These are phyloP conservation scores for Scomberomorus guttatus DNA, from an alignment of 2,797 vertebrate species.

Conservation along the genomic window DNA sequence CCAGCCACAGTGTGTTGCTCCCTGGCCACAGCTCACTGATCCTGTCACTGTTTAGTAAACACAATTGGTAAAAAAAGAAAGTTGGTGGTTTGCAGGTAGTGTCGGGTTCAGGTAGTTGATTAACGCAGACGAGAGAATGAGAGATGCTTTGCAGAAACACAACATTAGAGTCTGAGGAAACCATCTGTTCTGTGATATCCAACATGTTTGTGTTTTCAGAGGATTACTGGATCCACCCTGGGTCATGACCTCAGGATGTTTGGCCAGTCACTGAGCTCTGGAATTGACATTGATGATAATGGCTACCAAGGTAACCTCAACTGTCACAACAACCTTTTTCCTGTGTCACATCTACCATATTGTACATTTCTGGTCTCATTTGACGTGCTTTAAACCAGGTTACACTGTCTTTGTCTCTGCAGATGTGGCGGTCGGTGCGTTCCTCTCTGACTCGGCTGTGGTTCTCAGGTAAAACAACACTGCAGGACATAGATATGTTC, in stretches of 20 bases:
- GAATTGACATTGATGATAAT: constrained; percentile 93
- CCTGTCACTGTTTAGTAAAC: too few relatives aligned
- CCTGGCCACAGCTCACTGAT: too few relatives aligned
- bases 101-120: too few relatives aligned
- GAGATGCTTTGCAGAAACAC: too few relatives aligned
- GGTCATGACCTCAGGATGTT: constrained; percentile 92
- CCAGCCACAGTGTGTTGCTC: too few relatives aligned
- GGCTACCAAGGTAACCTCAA: constrained; percentile 91
- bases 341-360: neutral
- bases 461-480: constrained; percentile 89
- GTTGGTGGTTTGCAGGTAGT: too few relatives aligned
- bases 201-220: constrained; percentile 80
- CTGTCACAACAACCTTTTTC: neutral
- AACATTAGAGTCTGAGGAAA: too few relatives aligned
- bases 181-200: neutral
- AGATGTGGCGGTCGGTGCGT: constrained; percentile 96
- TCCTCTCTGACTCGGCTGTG: constrained; percentile 92
- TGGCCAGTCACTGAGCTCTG: constrained; percentile 94
- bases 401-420: constrained; percentile 47
- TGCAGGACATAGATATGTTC: neutral
- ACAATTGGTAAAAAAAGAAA: too few relatives aligned
- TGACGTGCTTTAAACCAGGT: neutral
- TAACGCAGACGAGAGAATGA: too few relatives aligned
- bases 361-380: neutral
- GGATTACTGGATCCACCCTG: constrained; percentile 89